Base-by-base conservation (phyloP, 2,888 invertebrate genomes). In the Linhomoeus sp. region DNA sequence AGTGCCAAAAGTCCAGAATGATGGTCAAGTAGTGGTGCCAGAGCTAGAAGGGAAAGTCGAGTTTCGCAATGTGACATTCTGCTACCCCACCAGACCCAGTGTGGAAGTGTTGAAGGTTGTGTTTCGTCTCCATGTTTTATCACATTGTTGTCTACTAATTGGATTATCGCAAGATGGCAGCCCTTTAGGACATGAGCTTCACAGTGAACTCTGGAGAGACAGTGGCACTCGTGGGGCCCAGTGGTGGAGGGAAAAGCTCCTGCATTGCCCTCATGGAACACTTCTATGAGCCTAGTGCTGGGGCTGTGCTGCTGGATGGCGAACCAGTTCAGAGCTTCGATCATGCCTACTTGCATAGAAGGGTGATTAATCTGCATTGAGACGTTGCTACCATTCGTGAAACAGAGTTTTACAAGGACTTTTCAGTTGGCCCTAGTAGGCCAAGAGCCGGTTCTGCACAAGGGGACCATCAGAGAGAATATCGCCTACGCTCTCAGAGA, bases 51-150 rank as follows among this genome's bases (percentile, higher is more conserved):
- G 84, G 5, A 73, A 76, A 57, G 76, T 85, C 0, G 72, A 74
- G 36, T 79, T 80, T 53, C 71, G 75, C 45, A 69, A 76, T 25
- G 75, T 85, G 0, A 81, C 66, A 71, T 86, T 86, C 69, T 74
- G 77, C 40, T 87, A 87, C 67, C 85, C 86, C 1, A 79, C 80
- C 0, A 74, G 86, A 19, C 75, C 76, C 33, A 79, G 80, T 51
- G 75, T 76, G 46, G 72, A 75, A 45, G 80, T 87, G 5, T 68
- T 88, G 17, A 75, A 77, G 49, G 78, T 65, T 47, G 38, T 20
- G 17, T 22, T 41, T 40, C 15, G 3, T 25, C 23, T 15, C 19
- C 5, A 12, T 20, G 7, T n/a, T n/a, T n/a, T n/a, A n/a, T n/a
- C n/a, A n/a, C n/a, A n/a, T n/a, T n/a, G n/a, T n/a, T n/a, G n/a